A percentile compares a stretch with the other conserved stretches of the same genome.
phyloP scores from a whole-genome alignment of 2,888 invertebrate genomes.

The Oxystoma pomonae region DNA sequence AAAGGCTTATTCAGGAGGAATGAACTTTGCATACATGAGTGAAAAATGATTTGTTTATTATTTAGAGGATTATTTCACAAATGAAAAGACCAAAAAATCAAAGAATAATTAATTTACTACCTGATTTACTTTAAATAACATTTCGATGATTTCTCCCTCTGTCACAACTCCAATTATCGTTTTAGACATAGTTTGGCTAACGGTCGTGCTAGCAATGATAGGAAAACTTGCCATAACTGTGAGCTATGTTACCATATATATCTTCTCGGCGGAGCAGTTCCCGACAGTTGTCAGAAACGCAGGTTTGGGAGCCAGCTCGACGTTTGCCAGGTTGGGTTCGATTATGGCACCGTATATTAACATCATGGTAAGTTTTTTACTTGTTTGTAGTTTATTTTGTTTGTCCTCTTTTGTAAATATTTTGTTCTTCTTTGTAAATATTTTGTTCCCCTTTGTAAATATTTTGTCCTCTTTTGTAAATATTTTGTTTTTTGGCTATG shows the following conservation, averaged over 20 bases:
- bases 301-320: constrained; percentile 60
- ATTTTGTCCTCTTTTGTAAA: background rate
- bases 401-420: background rate
- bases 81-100: no score
- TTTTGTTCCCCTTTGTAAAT: background rate
- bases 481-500: background rate
- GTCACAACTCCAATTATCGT: no score
- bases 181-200: constrained; percentile 54
- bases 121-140: no score
- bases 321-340: constrained; percentile 59
- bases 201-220: constrained; percentile 61
- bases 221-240: constrained; percentile 71
- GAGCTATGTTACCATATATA: constrained; percentile 69
- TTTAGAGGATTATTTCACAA: no score
- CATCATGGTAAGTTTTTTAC: constrained; percentile 47
- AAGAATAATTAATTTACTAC: no score
- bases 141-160: no score
- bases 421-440: background rate
- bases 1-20: no score
- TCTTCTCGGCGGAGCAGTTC: constrained; percentile 71
- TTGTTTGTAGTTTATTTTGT: background rate
- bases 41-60: no score
- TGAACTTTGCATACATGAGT: no score
- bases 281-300: constrained; percentile 69
- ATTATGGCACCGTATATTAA: constrained; percentile 60